Percentiles rank a stretch among this genome's conserved stretches.
phyloP scores from a whole-genome alignment of 2,888 invertebrate genomes.

The Dryobota labecula region DNA sequence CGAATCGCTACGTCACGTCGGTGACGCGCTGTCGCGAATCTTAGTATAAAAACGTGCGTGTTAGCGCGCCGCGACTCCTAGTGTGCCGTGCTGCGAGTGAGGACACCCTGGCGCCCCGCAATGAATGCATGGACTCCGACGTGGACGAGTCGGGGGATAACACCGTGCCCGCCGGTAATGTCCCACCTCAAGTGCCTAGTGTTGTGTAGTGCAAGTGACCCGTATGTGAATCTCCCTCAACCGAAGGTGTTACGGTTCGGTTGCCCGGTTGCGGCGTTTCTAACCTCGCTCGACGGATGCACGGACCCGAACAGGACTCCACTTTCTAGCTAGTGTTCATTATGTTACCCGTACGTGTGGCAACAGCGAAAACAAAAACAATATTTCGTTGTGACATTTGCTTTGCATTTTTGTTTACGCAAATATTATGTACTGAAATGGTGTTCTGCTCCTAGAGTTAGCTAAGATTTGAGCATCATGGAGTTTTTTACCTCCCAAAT shows the following conservation, averaged over 20 bases:
- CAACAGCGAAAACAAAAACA: slow-evolving; percentile 42
- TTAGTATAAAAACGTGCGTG: slow-evolving; percentile 81
- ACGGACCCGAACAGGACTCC: slow-evolving; percentile 31
- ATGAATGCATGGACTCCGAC: slow-evolving; percentile 85
- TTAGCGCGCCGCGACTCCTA: slow-evolving; percentile 81
- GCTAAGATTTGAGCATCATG: background rate
- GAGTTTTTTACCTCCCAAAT: background rate
- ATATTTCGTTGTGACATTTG: background rate
- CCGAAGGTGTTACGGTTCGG: slow-evolving; percentile 13
- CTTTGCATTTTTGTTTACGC: slow-evolving; percentile 4
- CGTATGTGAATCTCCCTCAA: slow-evolving; percentile 8
- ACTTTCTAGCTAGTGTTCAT: background rate
- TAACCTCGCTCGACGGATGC: slow-evolving; percentile 26
- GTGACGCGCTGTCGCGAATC: slow-evolving; percentile 81
- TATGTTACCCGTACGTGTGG: slow-evolving; percentile 15
- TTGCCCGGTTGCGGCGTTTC: slow-evolving; percentile 7
- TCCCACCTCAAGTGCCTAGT: slow-evolving; percentile 41
- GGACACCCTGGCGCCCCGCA: slow-evolving; percentile 85
- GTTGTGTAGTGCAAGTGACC: slow-evolving; percentile 56
- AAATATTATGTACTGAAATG: slow-evolving; percentile 9
- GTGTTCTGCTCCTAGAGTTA: background rate
- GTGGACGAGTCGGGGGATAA: slow-evolving; percentile 81
- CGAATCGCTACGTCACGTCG: slow-evolving; percentile 84
- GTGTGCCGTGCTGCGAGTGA: slow-evolving; percentile 68
- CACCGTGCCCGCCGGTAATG: slow-evolving; percentile 89